Conservation (phyloP, 2,888 invertebrate genomes). For the Brenthis ino region DNA sequence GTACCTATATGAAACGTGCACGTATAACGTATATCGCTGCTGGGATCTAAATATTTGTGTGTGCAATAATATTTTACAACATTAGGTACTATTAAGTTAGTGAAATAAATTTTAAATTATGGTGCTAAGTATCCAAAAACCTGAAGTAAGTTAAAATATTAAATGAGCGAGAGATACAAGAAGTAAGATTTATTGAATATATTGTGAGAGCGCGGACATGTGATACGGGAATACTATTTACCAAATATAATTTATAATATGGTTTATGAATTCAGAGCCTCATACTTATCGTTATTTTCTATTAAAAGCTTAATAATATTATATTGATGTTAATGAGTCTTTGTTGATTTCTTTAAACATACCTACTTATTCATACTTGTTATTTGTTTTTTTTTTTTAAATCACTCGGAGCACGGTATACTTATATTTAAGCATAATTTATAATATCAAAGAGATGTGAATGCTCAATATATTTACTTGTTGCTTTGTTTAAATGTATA, state of each 20-base stretch:
- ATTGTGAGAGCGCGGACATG: neutral
- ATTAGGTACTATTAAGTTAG: neutral
- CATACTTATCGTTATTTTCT: neutral
- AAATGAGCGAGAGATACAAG: too few species aligned
- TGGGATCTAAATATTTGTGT: neutral
- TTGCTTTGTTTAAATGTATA: neutral
- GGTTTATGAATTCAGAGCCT: too few species aligned
- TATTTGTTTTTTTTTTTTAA: too few species aligned
- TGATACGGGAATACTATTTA: conserved; percentile 25
- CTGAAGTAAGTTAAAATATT: too few species aligned
- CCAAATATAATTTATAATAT: conserved; percentile 20
- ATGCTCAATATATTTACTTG: neutral
- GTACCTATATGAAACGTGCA: too few species aligned
- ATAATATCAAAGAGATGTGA: neutral
- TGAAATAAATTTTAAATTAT: too few species aligned
- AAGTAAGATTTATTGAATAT: neutral
- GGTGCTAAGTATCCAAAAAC: neutral
- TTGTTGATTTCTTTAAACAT: conserved; percentile 1
- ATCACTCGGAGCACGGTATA: too few species aligned
- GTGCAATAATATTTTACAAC: conserved; percentile 5
- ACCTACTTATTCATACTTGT: conserved; percentile 5
- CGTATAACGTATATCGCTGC: too few species aligned
- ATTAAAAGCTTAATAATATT: neutral
- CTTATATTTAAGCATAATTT: neutral
- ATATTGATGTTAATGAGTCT: too few species aligned